Base-by-base conservation (phyloP, 2,888 invertebrate genomes). In the Muschampia plurimacula region DNA sequence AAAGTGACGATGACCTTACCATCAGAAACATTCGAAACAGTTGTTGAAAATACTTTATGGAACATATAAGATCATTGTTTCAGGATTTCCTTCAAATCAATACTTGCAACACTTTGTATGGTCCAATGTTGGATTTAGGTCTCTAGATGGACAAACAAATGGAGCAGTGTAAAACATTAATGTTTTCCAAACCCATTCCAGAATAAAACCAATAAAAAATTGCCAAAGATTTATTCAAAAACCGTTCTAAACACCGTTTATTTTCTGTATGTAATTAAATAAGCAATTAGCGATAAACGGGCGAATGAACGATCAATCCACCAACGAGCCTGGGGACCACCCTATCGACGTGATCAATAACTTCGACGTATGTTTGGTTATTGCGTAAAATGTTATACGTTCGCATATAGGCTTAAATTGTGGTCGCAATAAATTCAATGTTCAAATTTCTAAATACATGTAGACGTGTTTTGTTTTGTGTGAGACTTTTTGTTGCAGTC, bases 261-360 rank as follows among this genome's bases (percentile, higher is more conserved):
- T 28, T 57, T 22, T 57, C 55, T 57, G 55, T 57, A 57, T 57
- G 55, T 28, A 57, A 57, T 57, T 57, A 57, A 57, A 57, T 57
- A 57, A 57, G 55, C 28, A 57, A 57, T 57, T 28, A 57, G 55
- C 55, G 55, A 15, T 28, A 57, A 57, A 57, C 28, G 55, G 55
- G 55, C 28, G 28, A 57, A 57, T 15, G 28, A 15, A 5, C 55
- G 55, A 55, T 55, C 22, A 55, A 55, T 55, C 55, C 55, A 55
- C 52, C 52, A 15, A 7, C 0, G 49, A n/a, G 49, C 49, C 49
- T 15, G 49, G 49, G 49, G 49, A 52, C n/a, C 12, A 4, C 49
- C n/a, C n/a, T 52, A 7, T 52, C 12, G 49, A 6, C 49, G 49
- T 52, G 49, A 52, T 52, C 49, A 52, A 52, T 52, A 52, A 39